Base-by-base conservation (phyloP, 37 sponge, comb jelly and placozoan species). In the Chondrilla cf. caribensis region DNA sequence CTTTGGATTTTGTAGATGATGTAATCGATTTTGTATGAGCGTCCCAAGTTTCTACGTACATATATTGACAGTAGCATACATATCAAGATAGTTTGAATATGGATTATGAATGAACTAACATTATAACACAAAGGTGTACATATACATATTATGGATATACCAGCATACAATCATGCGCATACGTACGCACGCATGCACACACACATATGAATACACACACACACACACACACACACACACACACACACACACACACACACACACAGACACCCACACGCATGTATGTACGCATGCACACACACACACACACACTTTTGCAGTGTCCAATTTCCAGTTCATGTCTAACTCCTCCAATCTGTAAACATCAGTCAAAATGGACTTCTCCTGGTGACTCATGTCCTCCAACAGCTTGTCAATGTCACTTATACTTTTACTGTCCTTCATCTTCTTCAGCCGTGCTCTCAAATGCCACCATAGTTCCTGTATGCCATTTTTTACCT, bases 401-500 rank as follows among this genome's bases (percentile, higher is more conserved):
- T 64, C 15, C 9, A 80, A 33, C 43, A 54, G 25, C 0, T 7
- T 22, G 24, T 58, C 25, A 22, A 59, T n/a, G n/a, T 38, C 79
- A 33, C 22, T 38, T 31, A 44, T 15, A 28, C 33, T 19, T 2
- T 31, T 21, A 32, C 29, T 40, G 33, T 67, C 47, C 9, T 78
- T 28, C 40, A 77, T 22, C 44, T 60, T 66, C 44, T 58, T 57
- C 32, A 88, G 15, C 37, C 60, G 43, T 6, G 82, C 77, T 19
- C 87, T 38, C 21, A 87, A 19, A 38, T 86, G 80, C 87, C 84
- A 87, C 91, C 87, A 90, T 25, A 87, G n/a, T 58, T 90, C 91
- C 32, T 39, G 78, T 3, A 86, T 73, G n/a, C 78, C 77, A 57
- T 80, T 87, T 26, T 76, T 58, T 36, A 84, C 18, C 38, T 79